Percentiles rank a stretch among this genome's conserved stretches.
Evolutionary conservation across 2,797 vertebrate genomes (phyloP).

Genomic region (Aquila chrysaetos): DNA sequence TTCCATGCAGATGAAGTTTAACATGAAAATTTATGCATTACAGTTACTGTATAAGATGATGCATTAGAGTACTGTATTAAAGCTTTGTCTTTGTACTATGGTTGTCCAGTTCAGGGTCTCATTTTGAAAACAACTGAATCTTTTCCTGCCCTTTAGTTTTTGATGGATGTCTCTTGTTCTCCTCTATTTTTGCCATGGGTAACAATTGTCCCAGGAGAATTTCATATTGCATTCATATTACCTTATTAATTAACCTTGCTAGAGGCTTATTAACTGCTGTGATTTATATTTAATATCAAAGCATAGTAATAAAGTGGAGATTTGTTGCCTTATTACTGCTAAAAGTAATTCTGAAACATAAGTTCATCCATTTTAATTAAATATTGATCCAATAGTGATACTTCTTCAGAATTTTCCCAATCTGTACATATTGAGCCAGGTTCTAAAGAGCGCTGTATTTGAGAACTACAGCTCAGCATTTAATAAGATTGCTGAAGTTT

Average conservation of each 20-base stretch:
- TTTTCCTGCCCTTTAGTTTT: neutral
- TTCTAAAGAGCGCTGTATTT: neutral
- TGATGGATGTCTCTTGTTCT: neutral
- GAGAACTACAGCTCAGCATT: neutral
- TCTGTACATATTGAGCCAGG: neutral
- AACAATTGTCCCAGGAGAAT: neutral
- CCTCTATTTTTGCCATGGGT: neutral
- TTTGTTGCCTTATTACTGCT: conserved; percentile 31
- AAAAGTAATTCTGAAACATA: neutral
- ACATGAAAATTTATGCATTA: neutral
- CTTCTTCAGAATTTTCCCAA: neutral
- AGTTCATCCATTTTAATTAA: conserved; percentile 40
- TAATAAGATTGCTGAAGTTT: neutral
- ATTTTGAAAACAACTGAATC: neutral
- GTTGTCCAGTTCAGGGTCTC: neutral
- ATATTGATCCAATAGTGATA: neutral
- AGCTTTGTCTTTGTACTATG: neutral
- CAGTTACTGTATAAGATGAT: neutral
- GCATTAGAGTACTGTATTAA: neutral
- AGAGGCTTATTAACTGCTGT: neutral
- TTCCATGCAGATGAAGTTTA: neutral
- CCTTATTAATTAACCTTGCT: conserved; percentile 35
- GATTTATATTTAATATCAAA: conserved; percentile 44
- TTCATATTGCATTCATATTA: neutral
- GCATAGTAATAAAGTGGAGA: neutral